Conservation (phyloP, 2,888 invertebrate genomes). For the Drosophila imparisetae region DNA sequence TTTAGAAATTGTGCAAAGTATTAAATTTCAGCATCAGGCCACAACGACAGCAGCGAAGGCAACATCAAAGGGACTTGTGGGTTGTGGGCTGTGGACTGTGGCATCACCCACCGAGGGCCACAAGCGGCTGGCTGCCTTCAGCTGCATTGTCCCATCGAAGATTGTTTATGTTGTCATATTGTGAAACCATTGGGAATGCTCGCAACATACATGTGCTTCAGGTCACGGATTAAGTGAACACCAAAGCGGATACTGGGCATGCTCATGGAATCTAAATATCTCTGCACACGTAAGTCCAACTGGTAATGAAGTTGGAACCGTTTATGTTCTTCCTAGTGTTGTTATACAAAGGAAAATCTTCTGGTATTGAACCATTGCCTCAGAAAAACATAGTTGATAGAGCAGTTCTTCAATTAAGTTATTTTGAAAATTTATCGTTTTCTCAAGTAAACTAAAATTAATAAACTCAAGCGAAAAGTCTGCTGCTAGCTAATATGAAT, state of each 20-base stretch:
- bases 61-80: constrained; percentile 21
- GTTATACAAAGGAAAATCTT: neutral
- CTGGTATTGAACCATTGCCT: neutral
- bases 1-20: constrained; percentile 63
- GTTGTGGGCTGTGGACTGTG: constrained; percentile 5
- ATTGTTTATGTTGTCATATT: constrained; percentile 29
- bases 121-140: constrained; percentile 3
- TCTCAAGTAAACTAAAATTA: neutral
- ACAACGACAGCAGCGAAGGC: constrained; percentile 20
- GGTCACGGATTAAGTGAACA: constrained; percentile 19
- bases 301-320: neutral
- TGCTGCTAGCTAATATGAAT: neutral
- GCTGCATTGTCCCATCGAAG: constrained; percentile 16
- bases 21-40: constrained; percentile 57
- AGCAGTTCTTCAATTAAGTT: neutral
- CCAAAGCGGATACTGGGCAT: constrained; percentile 1
- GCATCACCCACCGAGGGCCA: neutral
- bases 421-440: neutral
- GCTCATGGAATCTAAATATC: neutral
- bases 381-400: neutral
- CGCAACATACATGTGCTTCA: constrained; percentile 9
- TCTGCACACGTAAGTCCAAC: too few species aligned
- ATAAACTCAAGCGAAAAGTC: neutral
- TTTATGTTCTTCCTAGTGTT: neutral
- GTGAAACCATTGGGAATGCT: constrained; percentile 15